Percentiles rank a stretch among this genome's conserved stretches.
These are phyloP conservation scores for Globodera ellingtonae DNA, from an alignment of 1,140 invertebrate species.

Conservation along the genomic window DNA sequence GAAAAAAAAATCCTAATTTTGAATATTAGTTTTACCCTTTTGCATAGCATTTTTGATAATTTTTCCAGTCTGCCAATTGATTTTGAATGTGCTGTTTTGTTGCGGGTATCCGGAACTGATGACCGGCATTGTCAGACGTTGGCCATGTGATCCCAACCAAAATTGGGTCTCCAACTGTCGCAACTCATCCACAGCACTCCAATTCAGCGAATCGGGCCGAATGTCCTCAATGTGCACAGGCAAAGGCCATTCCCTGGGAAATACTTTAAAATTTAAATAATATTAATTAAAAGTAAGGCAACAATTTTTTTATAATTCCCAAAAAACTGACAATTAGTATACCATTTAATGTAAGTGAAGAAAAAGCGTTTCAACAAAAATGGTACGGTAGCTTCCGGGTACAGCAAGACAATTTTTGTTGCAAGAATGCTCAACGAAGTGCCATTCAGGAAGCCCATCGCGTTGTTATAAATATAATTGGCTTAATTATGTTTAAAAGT, in stretches of 20 bases:
- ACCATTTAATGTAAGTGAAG: conserved; percentile 4
- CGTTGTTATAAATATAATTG: conserved; percentile 12
- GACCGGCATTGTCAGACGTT: background rate
- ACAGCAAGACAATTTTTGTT: conserved; percentile 8
- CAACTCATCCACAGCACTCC: background rate
- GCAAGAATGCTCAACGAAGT: conserved; percentile 4
- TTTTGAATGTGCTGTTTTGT: background rate
- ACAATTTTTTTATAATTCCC: background rate
- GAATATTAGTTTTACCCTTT: background rate
- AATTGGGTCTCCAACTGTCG: background rate
- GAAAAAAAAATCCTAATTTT: background rate
- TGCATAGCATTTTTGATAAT: background rate
- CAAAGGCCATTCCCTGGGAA: background rate
- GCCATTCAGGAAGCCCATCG: conserved; percentile 6
- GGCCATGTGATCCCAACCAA: background rate
- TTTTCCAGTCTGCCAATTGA: background rate
- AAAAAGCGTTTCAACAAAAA: conserved; percentile 12
- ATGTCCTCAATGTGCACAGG: background rate
- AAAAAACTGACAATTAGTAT: background rate
- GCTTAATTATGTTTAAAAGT: background rate
- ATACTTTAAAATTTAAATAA: background rate
- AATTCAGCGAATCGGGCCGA: background rate
- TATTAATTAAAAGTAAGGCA: background rate
- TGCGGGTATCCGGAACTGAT: conserved; percentile 6
- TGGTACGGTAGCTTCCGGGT: conserved; percentile 9